Conservation (phyloP, 2,113 vertebrate genomes). For the Antigone vipio region DNA sequence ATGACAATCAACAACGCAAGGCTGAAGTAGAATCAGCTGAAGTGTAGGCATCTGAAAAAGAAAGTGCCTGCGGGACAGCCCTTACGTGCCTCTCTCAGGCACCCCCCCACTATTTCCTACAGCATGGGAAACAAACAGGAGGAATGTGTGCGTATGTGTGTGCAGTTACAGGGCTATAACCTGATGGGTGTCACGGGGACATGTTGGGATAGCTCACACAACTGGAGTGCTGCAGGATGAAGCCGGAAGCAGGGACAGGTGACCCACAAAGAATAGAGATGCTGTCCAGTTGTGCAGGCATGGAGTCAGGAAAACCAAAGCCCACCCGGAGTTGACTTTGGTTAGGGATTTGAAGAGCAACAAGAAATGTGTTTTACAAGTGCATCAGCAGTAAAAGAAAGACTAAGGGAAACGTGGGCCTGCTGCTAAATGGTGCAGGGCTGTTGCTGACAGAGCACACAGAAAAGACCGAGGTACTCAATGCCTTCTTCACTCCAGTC, state of each 20-base stretch:
- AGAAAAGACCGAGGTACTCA: background rate
- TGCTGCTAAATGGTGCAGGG: background rate
- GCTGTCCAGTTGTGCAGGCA: background rate
- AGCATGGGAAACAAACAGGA: background rate
- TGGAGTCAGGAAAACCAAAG: background rate
- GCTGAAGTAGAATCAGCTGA: background rate
- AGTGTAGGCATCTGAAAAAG: background rate
- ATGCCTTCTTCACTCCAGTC: background rate
- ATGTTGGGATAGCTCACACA: background rate
- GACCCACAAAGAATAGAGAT: background rate
- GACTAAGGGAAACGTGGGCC: background rate
- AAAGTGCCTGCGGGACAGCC: background rate
- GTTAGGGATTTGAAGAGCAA: background rate
- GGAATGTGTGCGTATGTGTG: background rate
- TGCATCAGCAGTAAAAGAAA: background rate
- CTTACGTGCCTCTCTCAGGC: background rate
- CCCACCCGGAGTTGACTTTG: background rate
- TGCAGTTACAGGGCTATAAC: background rate
- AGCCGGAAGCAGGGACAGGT: background rate
- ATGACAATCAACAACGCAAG: background rate
- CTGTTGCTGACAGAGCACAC: background rate
- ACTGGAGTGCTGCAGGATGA: background rate
- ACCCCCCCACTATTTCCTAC: background rate
- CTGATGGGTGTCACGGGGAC: background rate
- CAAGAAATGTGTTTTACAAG: background rate